phyloP scores from a whole-genome alignment of 92 coral and sea anemone genomes.

The Desmophyllum pertusum region DNA sequence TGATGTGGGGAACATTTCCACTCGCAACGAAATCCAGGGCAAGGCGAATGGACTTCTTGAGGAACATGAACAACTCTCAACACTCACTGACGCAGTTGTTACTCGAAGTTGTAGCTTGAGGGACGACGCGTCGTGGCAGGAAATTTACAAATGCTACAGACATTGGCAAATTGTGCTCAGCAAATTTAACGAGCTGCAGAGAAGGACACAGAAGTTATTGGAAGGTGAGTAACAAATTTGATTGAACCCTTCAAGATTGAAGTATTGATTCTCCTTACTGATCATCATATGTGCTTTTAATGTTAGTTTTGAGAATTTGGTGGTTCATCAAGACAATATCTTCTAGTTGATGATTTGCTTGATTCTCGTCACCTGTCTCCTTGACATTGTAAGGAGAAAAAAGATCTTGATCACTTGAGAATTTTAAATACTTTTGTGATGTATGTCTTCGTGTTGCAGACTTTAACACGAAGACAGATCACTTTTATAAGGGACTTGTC shows the following conservation, averaged over 20 bases:
- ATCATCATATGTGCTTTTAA: background rate
- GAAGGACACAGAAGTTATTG: conserved; percentile 64
- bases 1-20: conserved; percentile 33
- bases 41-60: conserved; percentile 43
- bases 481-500: too few species aligned
- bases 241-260: too few species aligned
- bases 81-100: conserved; percentile 26
- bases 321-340: too few species aligned
- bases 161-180: conserved; percentile 83
- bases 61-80: conserved; percentile 50
- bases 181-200: conserved; percentile 75
- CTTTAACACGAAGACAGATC: too few species aligned
- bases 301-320: background rate
- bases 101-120: conserved; percentile 11
- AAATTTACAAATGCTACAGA: conserved; percentile 76
- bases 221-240: conserved; percentile 78
- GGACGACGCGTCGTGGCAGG: conserved; percentile 63
- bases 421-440: too few species aligned
- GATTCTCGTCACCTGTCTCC: too few species aligned
- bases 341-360: too few species aligned
- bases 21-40: conserved; percentile 35
- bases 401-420: too few species aligned
- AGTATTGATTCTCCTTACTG: background rate
- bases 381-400: too few species aligned
- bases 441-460: too few species aligned